Conservation (phyloP, 2,797 vertebrate genomes). For the Platyrinchus mystaceus region DNA sequence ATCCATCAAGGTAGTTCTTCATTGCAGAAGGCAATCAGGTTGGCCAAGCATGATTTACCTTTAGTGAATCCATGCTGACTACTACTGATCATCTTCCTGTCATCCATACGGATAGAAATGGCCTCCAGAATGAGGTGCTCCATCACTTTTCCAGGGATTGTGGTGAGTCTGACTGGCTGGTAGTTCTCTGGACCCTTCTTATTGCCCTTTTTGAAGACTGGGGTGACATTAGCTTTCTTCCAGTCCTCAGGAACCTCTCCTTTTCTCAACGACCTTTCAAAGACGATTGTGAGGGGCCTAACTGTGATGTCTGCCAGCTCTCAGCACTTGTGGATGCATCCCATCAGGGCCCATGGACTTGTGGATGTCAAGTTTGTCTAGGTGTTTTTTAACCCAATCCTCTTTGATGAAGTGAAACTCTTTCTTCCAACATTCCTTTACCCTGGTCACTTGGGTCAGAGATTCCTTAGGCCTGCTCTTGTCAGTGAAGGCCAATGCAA, state of each 20-base stretch:
- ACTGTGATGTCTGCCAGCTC: neutral
- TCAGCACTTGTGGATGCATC: neutral
- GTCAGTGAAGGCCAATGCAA: neutral
- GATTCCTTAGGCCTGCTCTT: neutral
- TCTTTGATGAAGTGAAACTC: neutral
- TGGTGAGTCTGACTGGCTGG: neutral
- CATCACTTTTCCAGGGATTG: neutral
- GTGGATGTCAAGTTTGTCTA: neutral
- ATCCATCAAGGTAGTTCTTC: neutral
- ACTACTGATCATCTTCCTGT: neutral
- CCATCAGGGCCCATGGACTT: neutral
- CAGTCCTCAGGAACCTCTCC: neutral
- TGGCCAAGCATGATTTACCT: neutral
- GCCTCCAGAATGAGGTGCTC: neutral
- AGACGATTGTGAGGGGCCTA: neutral
- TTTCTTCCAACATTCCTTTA: neutral
- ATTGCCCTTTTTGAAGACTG: neutral
- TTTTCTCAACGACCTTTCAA: neutral
- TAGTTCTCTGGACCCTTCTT: neutral
- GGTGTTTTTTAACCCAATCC: neutral
- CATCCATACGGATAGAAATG: neutral
- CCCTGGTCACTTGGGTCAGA: neutral
- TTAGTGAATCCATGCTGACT: neutral
- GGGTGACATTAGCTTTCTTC: neutral
- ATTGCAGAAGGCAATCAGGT: neutral